Base-by-base conservation (phyloP, 2,888 invertebrate genomes). In the Matsumyia berberina region DNA sequence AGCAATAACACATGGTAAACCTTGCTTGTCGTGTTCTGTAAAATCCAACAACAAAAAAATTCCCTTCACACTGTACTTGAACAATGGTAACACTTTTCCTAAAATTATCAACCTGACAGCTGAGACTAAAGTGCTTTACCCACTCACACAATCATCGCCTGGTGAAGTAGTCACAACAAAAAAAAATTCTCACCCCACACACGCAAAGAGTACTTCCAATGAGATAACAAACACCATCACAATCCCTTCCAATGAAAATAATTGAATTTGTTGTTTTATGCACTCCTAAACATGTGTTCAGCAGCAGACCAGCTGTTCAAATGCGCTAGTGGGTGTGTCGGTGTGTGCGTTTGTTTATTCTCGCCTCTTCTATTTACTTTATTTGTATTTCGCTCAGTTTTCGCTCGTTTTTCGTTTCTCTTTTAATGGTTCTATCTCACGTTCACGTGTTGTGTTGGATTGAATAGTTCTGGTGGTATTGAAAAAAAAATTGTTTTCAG, bases 271-370 rank as follows among this genome's bases (percentile, higher is more conserved):
- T 60, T 60, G 39, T 72, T n/a, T 15, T 69, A 66, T 74, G 57
- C 49, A 51, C 55, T 35, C 31, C 11, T 35, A 37, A 69, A 77
- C 77, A 74, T 69, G 77, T 69, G 69, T 77, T 69, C 31, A 57
- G 29, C 35, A 57, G 29, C 35, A 17, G 19, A 35, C 39, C 78
- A 78, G 78, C 70, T 78, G 70, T 29, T 42, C 44, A 33, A 53
- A 44, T 69, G 44, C 62, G 62, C 15, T 55, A 35, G 62, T 64
- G 39, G 69, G 72, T 72, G 78, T 70, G 49, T 64, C 24, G 4
- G 4, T 24, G 24, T 24, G 24, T 57, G 37, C 12, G 46, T 72
- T 78, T 57, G 57, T 78, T 78, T 31, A 19, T 29, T 24, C 29
- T 19, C 17, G 19, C 8, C 46, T 60, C 17, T 60, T 33, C 55